Conservation (phyloP, 2,797 vertebrate species). For the Myotis planiceps region DNA sequence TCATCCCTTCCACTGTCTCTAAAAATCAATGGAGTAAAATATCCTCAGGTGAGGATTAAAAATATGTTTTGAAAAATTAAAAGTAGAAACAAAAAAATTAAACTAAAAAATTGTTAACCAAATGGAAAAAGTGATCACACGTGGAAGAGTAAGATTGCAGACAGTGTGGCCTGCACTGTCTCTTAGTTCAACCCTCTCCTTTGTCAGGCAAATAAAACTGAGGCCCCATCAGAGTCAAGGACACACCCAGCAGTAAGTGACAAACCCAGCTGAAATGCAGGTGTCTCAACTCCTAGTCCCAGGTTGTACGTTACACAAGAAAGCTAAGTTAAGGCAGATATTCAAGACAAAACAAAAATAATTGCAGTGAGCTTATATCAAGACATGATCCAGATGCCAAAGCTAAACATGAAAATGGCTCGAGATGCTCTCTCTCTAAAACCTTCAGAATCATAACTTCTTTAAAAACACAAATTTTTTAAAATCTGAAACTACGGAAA, state of each 20-base stretch:
- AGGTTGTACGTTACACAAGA: background rate
- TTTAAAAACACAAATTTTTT: background rate
- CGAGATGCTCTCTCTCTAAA: conserved; percentile 4
- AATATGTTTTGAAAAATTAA: too few species aligned
- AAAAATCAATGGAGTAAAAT: too few species aligned
- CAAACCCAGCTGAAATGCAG: background rate
- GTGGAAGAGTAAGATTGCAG: background rate
- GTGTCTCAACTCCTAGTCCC: background rate
- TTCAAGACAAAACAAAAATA: conserved; percentile 38
- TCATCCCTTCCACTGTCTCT: too few species aligned
- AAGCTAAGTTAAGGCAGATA: background rate
- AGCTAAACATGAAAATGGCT: background rate
- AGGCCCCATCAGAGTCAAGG: background rate
- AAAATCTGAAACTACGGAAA: background rate
- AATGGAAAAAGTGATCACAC: conserved; percentile 8
- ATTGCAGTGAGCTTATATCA: background rate
- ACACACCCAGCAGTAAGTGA: background rate
- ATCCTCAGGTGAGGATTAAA: too few species aligned
- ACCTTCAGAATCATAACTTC: background rate
- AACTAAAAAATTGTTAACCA: background rate
- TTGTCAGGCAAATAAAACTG: background rate
- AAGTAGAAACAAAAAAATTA: background rate
- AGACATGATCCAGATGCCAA: background rate
- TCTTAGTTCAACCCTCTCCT: background rate
- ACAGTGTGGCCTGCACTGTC: background rate